phyloP scores from a whole-genome alignment of 2,888 invertebrate genomes.

The Conomelus anceps region DNA sequence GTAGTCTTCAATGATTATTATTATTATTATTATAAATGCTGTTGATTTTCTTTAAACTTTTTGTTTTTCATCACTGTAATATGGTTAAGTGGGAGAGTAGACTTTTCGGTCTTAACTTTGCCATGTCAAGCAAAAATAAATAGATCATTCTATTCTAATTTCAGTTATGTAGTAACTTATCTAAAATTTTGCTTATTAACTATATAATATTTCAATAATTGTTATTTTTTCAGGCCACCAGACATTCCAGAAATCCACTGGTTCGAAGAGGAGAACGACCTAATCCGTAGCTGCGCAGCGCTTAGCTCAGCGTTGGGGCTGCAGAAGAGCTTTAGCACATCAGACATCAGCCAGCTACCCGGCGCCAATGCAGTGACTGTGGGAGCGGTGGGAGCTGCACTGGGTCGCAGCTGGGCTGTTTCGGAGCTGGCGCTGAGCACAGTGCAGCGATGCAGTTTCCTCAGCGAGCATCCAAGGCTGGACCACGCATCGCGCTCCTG shows the following conservation, averaged over 20 bases:
- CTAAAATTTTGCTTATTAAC: not conserved
- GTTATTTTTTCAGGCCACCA: conserved; percentile 45
- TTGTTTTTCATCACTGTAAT: no score
- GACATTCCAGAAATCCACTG: conserved; percentile 58
- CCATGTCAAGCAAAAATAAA: no score
- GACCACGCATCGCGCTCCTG: conserved; percentile 64
- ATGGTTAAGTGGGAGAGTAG: no score
- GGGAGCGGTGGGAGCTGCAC: conserved; percentile 36
- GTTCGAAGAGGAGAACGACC: conserved; percentile 69
- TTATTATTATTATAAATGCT: no score
- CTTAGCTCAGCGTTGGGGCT: conserved; percentile 71
- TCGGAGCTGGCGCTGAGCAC: conserved; percentile 55
- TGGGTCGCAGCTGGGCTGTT: conserved; percentile 43
- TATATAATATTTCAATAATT: not conserved
- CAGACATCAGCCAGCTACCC: conserved; percentile 60
- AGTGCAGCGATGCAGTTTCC: conserved; percentile 44
- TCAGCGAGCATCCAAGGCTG: conserved; percentile 51
- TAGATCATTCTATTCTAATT: no score
- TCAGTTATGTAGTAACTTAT: no score
- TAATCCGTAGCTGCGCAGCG: conserved; percentile 72
- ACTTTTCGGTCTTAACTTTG: no score
- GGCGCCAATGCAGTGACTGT: conserved; percentile 43
- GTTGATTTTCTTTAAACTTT: no score
- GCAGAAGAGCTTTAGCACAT: conserved; percentile 78
- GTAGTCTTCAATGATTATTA: no score